phyloP scores from a whole-genome alignment of 2,888 invertebrate genomes.

The Acleris literana region DNA sequence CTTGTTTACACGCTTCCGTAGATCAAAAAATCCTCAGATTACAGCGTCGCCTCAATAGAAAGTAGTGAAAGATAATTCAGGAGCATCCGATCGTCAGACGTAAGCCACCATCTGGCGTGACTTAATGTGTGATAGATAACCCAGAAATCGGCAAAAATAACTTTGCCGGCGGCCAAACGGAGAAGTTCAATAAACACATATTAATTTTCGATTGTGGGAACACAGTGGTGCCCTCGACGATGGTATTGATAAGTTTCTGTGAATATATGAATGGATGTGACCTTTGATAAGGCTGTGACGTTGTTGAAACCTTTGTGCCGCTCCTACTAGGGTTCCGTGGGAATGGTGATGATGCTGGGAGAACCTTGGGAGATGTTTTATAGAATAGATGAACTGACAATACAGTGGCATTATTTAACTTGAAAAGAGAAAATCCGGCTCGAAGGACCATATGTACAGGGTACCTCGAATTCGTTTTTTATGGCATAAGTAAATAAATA shows the following conservation, averaged over 20 bases:
- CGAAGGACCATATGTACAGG: too few species aligned
- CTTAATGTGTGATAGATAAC: slow-evolving; percentile 27
- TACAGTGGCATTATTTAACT: too few species aligned
- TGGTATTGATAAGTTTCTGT: slow-evolving; percentile 23
- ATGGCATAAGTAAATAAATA: too few species aligned
- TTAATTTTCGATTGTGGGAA: not conserved
- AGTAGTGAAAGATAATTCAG: slow-evolving; percentile 30
- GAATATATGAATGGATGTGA: slow-evolving; percentile 27
- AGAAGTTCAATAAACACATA: slow-evolving; percentile 19
- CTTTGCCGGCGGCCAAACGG: slow-evolving; percentile 2
- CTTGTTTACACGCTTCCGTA: not conserved
- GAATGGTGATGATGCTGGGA: not conserved
- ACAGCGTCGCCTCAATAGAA: slow-evolving; percentile 24
- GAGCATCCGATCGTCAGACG: slow-evolving; percentile 23
- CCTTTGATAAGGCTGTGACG: slow-evolving; percentile 29
- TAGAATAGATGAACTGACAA: too few species aligned
- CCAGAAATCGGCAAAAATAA: slow-evolving; percentile 24
- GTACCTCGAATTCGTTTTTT: too few species aligned
- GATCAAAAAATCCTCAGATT: not conserved
- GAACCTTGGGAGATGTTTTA: too few species aligned
- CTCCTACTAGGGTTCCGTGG: slow-evolving; percentile 19
- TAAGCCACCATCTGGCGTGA: slow-evolving; percentile 21
- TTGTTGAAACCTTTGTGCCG: slow-evolving; percentile 19
- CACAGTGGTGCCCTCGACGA: not conserved
- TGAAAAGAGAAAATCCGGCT: too few species aligned